Conservation (phyloP, 2,888 invertebrate genomes). For the Drosophila barbarae region DNA sequence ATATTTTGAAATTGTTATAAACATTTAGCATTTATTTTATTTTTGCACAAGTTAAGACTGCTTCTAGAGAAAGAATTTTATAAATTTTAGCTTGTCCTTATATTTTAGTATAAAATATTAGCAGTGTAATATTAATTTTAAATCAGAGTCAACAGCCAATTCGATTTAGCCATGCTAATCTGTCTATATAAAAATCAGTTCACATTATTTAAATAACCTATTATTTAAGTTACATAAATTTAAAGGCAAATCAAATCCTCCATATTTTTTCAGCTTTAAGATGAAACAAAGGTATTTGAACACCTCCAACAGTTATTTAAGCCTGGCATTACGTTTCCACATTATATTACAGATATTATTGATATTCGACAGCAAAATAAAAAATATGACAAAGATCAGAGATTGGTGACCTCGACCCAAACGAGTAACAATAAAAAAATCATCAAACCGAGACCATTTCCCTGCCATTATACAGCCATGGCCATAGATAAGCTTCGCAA, state of each 20-base stretch:
- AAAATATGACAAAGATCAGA: conserved; percentile 21
- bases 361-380: conserved; percentile 11
- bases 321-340: background rate
- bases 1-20: background rate
- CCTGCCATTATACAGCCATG: conserved; percentile 36
- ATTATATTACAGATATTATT: conserved; percentile 7
- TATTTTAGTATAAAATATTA: background rate
- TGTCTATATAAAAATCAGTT: background rate
- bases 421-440: conserved; percentile 31
- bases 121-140: background rate
- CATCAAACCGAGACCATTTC: conserved; percentile 37
- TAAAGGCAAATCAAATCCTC: background rate
- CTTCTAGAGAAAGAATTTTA: background rate
- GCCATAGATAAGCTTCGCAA: conserved; percentile 46
- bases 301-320: background rate
- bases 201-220: too few species aligned
- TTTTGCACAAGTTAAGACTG: too few species aligned
- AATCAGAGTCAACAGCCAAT: background rate
- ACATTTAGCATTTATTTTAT: background rate
- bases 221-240: background rate
- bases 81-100: background rate
- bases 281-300: background rate
- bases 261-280: too few species aligned
- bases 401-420: conserved; percentile 31
- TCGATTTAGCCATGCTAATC: background rate